A percentile compares a stretch with the other conserved stretches of the same genome.
phyloP scores from a whole-genome alignment of 2,113 vertebrate genomes.

The Athene cunicularia region DNA sequence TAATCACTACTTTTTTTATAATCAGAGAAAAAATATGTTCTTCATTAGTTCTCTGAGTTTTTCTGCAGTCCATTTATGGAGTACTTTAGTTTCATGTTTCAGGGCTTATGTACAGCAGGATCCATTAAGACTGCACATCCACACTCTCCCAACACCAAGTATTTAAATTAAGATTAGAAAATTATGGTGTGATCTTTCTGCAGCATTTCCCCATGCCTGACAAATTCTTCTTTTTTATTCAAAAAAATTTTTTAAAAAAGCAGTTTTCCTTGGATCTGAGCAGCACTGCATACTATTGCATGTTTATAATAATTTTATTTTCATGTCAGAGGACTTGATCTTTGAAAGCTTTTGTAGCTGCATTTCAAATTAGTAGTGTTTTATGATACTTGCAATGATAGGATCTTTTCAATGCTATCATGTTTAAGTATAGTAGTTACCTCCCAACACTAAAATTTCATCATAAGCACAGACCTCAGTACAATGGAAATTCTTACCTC shows the following conservation, averaged over 20 bases:
- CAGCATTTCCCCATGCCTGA: neutral
- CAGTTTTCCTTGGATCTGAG: neutral
- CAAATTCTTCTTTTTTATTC: neutral
- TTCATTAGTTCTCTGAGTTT: neutral
- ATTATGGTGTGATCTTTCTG: neutral
- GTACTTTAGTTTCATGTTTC: neutral
- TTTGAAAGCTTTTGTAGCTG: conserved; percentile 9
- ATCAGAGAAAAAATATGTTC: neutral
- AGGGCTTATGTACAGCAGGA: neutral
- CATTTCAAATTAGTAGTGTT: neutral
- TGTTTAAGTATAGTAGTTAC: neutral
- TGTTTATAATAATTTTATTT: neutral
- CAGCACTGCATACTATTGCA: neutral
- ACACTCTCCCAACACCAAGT: neutral
- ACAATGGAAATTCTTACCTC: neutral
- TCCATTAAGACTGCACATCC: neutral
- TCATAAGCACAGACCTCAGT: neutral
- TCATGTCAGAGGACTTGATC: neutral
- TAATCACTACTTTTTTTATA: neutral
- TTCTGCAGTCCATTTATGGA: neutral
- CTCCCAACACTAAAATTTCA: neutral
- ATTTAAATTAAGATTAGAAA: neutral
- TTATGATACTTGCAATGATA: neutral
- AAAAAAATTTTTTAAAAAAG: neutral
- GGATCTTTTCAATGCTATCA: neutral